Percentiles rank a stretch among this genome's conserved stretches.
phyloP scores from a whole-genome alignment of 2,888 invertebrate species.

The Synanthedon tipuliformis region DNA sequence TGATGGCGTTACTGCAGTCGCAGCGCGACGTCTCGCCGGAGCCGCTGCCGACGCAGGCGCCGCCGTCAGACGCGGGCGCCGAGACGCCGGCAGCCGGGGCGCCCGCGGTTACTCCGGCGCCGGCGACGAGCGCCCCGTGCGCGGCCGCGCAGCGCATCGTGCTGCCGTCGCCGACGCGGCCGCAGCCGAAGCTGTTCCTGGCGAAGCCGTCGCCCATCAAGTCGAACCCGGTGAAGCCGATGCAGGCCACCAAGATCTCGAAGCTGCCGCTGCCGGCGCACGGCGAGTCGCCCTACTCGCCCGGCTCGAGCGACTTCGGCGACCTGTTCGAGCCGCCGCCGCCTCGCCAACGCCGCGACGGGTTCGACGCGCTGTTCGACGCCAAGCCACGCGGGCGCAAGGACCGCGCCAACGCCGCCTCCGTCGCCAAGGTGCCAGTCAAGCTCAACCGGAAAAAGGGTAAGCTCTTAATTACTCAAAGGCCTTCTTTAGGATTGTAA shows the following conservation, averaged over 20 bases:
- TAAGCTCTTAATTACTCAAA: constrained; percentile 15
- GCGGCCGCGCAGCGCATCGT: constrained; percentile 46
- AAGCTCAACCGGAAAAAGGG: constrained; percentile 61
- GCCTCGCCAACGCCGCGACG: constrained; percentile 21
- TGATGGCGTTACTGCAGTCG: constrained; percentile 68
- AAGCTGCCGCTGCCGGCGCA: constrained; percentile 50
- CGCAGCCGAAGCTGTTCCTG: constrained; percentile 63
- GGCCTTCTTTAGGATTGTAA: too few relatives aligned
- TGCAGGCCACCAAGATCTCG: constrained; percentile 41
- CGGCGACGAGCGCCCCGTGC: constrained; percentile 23
- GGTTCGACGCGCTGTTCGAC: constrained; percentile 75
- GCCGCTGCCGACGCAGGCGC: constrained; percentile 18
- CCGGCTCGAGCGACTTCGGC: constrained; percentile 89
- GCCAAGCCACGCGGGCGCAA: constrained; percentile 27
- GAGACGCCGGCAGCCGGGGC: constrained; percentile 25
- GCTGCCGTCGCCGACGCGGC: constrained; percentile 60
- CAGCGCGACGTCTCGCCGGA: constrained; percentile 33
- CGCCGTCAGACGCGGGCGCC: constrained; percentile 12
- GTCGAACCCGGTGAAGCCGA: constrained; percentile 70
- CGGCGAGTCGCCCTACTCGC: constrained; percentile 85
- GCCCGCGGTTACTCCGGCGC: constrained; percentile 26
- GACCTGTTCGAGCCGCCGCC: constrained; percentile 77
- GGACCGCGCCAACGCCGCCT: constrained; percentile 6
- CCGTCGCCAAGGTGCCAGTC: constrained; percentile 40
- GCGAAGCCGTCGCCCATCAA: constrained; percentile 67